Conservation (phyloP, 2,113 vertebrate genomes). For the Camelus dromedarius region DNA sequence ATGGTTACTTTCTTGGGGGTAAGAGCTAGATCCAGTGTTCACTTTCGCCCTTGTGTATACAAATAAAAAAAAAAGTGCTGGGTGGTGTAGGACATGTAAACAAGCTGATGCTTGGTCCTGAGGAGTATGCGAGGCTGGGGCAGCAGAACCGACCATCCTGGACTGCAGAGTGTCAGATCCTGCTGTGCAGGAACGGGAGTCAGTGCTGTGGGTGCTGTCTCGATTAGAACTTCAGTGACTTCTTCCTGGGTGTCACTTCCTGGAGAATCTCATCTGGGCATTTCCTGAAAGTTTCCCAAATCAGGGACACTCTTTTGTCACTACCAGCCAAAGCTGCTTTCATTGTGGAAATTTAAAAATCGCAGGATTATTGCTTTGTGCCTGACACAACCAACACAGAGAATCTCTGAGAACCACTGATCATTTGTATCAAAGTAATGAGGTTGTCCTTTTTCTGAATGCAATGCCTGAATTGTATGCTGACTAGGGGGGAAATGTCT, state of each 20-base stretch:
- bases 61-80: neutral
- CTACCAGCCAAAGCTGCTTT: slow-evolving; percentile 61
- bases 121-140: neutral
- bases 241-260: slow-evolving; percentile 59
- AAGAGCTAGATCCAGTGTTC: neutral
- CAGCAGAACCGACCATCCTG: accelerated
- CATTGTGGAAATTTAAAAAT: neutral
- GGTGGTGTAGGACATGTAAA: accelerated
- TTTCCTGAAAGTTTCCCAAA: slow-evolving; percentile 65
- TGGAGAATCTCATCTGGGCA: slow-evolving; percentile 21
- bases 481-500: slow-evolving; percentile 75
- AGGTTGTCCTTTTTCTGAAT: slow-evolving; percentile 80
- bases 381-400: slow-evolving; percentile 62
- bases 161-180: neutral
- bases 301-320: neutral
- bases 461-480: slow-evolving; percentile 69
- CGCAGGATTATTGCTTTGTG: slow-evolving; percentile 53
- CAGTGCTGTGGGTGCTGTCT: neutral
- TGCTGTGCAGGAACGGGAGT: slow-evolving; percentile 49
- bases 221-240: neutral
- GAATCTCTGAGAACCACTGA: slow-evolving; percentile 80
- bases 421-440: slow-evolving; percentile 84
- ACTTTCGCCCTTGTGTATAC: neutral
- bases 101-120: neutral
- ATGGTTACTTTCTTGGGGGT: neutral